These are phyloP conservation scores for Vidua macroura DNA, from an alignment of 2,113 vertebrate species.

Conservation along the genomic window DNA sequence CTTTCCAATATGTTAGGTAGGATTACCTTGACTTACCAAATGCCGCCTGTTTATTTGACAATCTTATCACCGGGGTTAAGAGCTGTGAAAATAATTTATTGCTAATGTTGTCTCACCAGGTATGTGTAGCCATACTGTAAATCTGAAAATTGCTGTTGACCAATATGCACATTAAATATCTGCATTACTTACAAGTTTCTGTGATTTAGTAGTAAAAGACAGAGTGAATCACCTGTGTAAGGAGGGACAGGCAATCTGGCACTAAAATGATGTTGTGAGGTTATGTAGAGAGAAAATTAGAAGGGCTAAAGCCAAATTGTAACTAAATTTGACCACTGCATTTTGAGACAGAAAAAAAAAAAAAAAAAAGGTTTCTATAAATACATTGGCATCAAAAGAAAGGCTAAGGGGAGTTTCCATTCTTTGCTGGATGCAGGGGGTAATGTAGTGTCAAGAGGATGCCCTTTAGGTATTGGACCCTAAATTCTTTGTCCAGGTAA, in stretches of 20 bases:
- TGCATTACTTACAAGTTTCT: not conserved
- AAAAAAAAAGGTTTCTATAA: not conserved
- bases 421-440: not conserved
- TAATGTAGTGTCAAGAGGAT: fast-evolving
- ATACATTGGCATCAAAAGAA: not conserved
- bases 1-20: not conserved
- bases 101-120: not conserved
- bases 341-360: not conserved
- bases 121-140: not conserved
- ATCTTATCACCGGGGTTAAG: not conserved
- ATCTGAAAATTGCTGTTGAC: not conserved
- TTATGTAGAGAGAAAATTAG: not conserved
- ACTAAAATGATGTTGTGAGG: not conserved
- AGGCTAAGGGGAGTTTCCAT: not conserved
- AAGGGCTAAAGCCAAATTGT: not conserved
- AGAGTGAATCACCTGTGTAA: not conserved
- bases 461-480: not conserved
- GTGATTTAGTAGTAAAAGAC: not conserved
- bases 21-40: not conserved
- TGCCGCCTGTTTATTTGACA: not conserved
- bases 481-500: not conserved
- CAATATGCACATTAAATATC: not conserved
- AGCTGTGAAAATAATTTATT: not conserved
- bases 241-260: not conserved
- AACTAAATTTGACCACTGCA: not conserved